Base-by-base conservation (phyloP, 1,140 invertebrate genomes). In the Euschistus heros region DNA sequence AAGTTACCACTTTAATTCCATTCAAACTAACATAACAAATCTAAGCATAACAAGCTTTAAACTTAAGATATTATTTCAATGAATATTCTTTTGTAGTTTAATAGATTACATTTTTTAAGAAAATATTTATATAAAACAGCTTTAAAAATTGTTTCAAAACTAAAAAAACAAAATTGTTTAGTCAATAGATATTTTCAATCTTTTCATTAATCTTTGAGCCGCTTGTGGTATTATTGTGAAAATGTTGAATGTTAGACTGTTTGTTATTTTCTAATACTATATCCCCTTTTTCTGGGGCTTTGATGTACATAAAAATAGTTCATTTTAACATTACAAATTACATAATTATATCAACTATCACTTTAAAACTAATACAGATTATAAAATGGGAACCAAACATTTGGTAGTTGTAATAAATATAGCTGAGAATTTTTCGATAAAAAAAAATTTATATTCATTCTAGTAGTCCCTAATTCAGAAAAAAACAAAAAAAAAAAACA, bases 241-340 rank as follows among this genome's bases (percentile, higher is more conserved):
- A 37, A n/a, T 61, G 27, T 61, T 61, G 27, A 18, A 59, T 59
- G 26, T 59, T 26, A 37, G 59, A 61, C 18, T 33, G 10, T 33
- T 30, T 61, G 22, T 37, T 61, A 33, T 61, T 33, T 61, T 61
- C 59, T 61, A 50, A 50, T 50, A 10, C 47, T 50, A 50, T 50
- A 20, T 18, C 47, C 47, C 47, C 47, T 50, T 20, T 50, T 50
- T 50, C 17, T 6, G 47, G 47, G 47, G 47, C 22, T 50, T 50
- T 18, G 22, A 18, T 50, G 47, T 50, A 50, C 7, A 50, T 50
- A 50, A 50, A 50, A 22, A 50, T 20, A 20, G 22, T 18, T 22
- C 22, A 7, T 18, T 18, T 50, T 50, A 20, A 5, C 10, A 8
- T 20, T 20, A 20, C 5, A 47, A 50, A 50, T 20, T 22, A 50